Percentiles rank a stretch among this genome's conserved stretches.
Conservation (phyloP, 2,888 invertebrate genomes). For the Pimpla rufipes region DNA sequence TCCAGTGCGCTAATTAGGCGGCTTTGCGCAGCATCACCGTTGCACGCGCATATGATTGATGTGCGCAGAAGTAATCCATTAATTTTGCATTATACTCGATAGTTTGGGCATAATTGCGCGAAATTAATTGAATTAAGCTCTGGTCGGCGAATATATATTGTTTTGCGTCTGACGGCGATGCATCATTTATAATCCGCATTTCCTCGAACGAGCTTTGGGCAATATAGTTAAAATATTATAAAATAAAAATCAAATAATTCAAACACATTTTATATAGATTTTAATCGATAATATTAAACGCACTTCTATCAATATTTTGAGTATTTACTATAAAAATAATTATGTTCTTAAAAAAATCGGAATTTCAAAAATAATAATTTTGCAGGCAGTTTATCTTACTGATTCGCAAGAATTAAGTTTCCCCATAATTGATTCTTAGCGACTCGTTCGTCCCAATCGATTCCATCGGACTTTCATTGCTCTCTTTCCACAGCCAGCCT, state of each 20-base stretch:
- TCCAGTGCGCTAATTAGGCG: conserved; percentile 22
- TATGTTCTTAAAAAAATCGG: no score
- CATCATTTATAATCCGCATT: neutral
- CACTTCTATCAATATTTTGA: no score
- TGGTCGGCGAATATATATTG: neutral
- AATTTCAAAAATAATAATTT: no score
- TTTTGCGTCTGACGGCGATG: neutral
- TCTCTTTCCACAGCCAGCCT: conserved; percentile 1
- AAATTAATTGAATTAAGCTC: conserved; percentile 15
- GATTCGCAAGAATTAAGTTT: conserved; percentile 23
- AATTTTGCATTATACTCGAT: conserved; percentile 16
- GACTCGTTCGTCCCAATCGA: neutral
- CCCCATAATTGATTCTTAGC: neutral
- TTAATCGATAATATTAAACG: no score
- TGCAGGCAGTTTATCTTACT: neutral
- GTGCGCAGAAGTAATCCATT: conserved; percentile 32
- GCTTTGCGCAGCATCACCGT: conserved; percentile 12
- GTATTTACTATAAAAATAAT: no score
- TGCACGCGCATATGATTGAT: conserved; percentile 22
- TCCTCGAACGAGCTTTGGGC: neutral
- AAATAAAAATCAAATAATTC: no score
- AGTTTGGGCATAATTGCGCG: conserved; percentile 5
- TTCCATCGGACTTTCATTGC: neutral
- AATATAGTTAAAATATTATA: neutral
- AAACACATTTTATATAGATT: no score